phyloP scores from a whole-genome alignment of 1,140 invertebrate species.

The Macrotrachela quadricornifera region DNA sequence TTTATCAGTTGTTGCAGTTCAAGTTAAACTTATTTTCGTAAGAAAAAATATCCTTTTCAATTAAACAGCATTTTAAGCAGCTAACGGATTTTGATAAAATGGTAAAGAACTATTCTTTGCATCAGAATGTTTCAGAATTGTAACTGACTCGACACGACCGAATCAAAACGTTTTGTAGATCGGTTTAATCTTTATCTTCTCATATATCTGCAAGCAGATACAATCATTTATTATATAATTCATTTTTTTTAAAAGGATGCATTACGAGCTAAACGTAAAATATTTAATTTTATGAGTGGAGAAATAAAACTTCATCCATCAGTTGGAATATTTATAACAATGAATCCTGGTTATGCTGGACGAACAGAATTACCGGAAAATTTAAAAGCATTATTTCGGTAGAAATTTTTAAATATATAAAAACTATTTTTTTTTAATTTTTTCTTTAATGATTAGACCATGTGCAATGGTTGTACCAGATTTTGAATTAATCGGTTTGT shows the following conservation, averaged over 20 bases:
- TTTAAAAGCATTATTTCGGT: neutral
- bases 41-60: too few relatives aligned
- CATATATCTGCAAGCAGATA: too few relatives aligned
- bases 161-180: too few relatives aligned
- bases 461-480: slow-evolving; percentile 31
- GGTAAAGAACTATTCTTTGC: too few relatives aligned
- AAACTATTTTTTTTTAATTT: slow-evolving; percentile 21
- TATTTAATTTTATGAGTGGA: slow-evolving; percentile 29
- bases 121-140: too few relatives aligned
- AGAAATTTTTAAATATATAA: neutral
- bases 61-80: too few relatives aligned
- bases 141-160: too few relatives aligned
- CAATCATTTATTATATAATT: too few relatives aligned
- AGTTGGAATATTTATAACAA: slow-evolving; percentile 32
- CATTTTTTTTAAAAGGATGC: too few relatives aligned
- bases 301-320: slow-evolving; percentile 27
- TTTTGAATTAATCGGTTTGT: neutral
- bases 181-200: too few relatives aligned
- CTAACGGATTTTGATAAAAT: slow-evolving; percentile 13
- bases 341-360: slow-evolving; percentile 24
- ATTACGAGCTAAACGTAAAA: neutral
- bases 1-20: slow-evolving; percentile 43
- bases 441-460: slow-evolving; percentile 36
- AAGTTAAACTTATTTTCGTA: slow-evolving; percentile 21
- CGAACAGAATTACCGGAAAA: neutral